These are phyloP conservation scores for Mycalesis mineus DNA, from an alignment of 2,888 invertebrate species.

Conservation along the genomic window DNA sequence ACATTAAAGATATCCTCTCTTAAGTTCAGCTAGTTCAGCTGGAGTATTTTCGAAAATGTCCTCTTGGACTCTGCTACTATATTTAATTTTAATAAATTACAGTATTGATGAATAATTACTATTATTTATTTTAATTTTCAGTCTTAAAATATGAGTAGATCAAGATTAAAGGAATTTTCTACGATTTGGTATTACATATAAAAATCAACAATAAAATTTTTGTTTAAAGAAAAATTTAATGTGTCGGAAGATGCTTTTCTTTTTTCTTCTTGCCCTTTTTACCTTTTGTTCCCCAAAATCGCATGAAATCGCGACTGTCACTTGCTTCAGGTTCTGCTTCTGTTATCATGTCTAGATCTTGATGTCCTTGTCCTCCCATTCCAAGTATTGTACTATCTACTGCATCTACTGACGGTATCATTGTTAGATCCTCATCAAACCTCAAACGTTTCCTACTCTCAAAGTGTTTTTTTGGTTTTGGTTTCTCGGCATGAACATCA, in stretches of 20 bases:
- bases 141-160: too few relatives aligned
- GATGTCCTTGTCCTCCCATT: constrained; percentile 5
- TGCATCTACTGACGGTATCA: constrained; percentile 35
- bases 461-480: constrained; percentile 9
- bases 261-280: constrained; percentile 42
- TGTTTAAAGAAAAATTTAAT: not conserved
- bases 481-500: constrained; percentile 25
- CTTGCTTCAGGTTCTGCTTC: constrained; percentile 33
- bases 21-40: too few relatives aligned
- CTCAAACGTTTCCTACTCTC: constrained; percentile 43
- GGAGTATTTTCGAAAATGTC: too few relatives aligned
- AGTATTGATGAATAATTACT: too few relatives aligned
- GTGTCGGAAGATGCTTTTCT: constrained; percentile 23
- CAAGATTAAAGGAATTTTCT: too few relatives aligned
- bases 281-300: constrained; percentile 44
- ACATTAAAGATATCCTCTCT: too few relatives aligned
- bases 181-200: too few relatives aligned
- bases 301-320: constrained; percentile 42
- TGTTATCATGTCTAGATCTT: constrained; percentile 30
- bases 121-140: too few relatives aligned
- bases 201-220: not conserved
- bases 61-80: too few relatives aligned
- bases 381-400: not conserved
- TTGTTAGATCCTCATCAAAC: constrained; percentile 49
- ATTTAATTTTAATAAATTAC: too few relatives aligned